A percentile compares a stretch with the other conserved stretches of the same genome.
phyloP scores from a whole-genome alignment of 2,113 vertebrate genomes.

The Rhinogobius similis region DNA sequence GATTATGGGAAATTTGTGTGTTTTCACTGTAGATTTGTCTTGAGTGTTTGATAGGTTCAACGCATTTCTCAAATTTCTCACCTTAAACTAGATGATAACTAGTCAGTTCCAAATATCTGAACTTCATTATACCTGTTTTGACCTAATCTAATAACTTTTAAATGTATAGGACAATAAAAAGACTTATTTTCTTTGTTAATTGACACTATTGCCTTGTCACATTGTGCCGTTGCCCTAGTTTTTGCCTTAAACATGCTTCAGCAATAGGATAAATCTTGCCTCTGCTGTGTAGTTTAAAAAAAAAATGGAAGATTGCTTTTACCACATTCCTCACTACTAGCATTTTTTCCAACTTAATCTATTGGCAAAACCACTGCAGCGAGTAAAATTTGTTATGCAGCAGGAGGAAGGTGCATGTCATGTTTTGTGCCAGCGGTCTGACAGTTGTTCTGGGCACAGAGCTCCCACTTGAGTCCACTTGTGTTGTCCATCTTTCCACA shows the following conservation, averaged over 20 bases:
- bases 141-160: background rate
- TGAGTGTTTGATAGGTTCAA: too few relatives aligned
- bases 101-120: too few relatives aligned
- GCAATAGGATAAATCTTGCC: background rate
- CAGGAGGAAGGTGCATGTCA: constrained; percentile 22
- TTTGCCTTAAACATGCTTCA: background rate
- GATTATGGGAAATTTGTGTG: background rate
- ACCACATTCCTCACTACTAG: background rate
- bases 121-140: background rate
- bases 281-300: background rate
- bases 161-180: background rate
- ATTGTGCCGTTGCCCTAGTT: constrained; percentile 1
- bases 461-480: constrained; percentile 12
- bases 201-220: background rate
- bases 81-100: background rate
- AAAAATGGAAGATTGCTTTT: background rate
- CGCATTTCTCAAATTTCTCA: background rate
- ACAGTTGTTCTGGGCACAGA: constrained; percentile 26
- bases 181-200: background rate
- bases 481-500: constrained; percentile 1
- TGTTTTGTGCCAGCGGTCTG: constrained; percentile 18
- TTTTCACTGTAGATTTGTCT: too few relatives aligned
- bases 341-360: background rate
- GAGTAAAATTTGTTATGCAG: constrained; percentile 5
- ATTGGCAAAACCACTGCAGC: background rate